Base-by-base conservation (phyloP, 2,797 vertebrate genomes). In the Chaetodon trifasciatus region DNA sequence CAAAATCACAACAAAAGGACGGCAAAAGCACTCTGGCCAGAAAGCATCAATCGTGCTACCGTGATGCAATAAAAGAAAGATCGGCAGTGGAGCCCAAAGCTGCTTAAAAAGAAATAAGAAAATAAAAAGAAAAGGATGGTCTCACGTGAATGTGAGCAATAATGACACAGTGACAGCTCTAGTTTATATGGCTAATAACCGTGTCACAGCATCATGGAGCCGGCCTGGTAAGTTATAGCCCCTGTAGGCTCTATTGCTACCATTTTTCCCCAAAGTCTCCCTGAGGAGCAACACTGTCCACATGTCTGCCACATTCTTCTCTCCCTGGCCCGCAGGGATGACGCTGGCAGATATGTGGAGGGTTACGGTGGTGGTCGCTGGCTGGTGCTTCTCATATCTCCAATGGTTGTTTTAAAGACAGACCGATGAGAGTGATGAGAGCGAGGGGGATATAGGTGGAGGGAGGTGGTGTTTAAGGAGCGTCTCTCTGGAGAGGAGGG, bases 141-240 rank as follows among this genome's bases (percentile, higher is more conserved):
- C 75, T 86, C 70, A 75, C 80, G 15, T 83, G 85, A 75, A 70
- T 21, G 82, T 82, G 81, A 90, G 91, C 88, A 88, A 88, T 89
- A 92, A 90, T 90, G 87, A 91, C 84, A 81, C 76, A 6, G 61
- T 90, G 91, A 92, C 91, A 91, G 91, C 75, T 86, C 60, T 89
- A 72, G 86, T 92, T 92, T 89, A 92, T 92, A 89, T 58, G 82
- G 89, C 86, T 90, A 93, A 94, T 93, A 93, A 93, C 86, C 21
- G 32, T 86, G 90, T 92, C 90, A 78, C 76, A 68, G 81, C 61
- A 81, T 89, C 78, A 81, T 37, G 67, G 86, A 83, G 91, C 78
- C 63, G 7, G 72, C 57, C 66, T n/a, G 81, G 32, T 90, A 89
- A 94, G 84, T 88, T 86, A 93, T 78, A 23, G 68, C 74, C 87